Conservation (phyloP, 2,888 invertebrate genomes). For the Psylliodes chrysocephalus region DNA sequence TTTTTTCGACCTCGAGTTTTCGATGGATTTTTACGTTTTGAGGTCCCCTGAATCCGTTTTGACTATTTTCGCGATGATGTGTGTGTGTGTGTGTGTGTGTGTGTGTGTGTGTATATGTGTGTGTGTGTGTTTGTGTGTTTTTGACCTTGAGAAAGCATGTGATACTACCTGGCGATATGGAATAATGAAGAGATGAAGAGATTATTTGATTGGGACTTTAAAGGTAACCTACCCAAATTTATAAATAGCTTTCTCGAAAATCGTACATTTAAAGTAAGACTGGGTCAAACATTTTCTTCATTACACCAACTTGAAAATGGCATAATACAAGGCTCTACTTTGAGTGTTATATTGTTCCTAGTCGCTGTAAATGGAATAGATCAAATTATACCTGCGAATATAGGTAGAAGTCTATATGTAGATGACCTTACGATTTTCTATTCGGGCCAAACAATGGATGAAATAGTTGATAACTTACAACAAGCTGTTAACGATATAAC, state of each 20-base stretch:
- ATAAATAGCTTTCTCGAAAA: slow-evolving; percentile 14
- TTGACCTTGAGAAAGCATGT: slow-evolving; percentile 20
- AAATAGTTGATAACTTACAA: slow-evolving; percentile 10
- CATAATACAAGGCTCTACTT: slow-evolving; percentile 19
- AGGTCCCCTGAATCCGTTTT: no score
- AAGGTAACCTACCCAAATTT: slow-evolving; percentile 30
- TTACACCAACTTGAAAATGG: slow-evolving; percentile 17
- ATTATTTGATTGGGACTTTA: slow-evolving; percentile 33
- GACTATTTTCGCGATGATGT: no score
- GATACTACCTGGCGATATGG: slow-evolving; percentile 35
- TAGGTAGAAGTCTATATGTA: slow-evolving; percentile 8
- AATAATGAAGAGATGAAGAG: slow-evolving; percentile 29
- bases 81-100: no score
- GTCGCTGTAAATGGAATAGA: slow-evolving; percentile 18
- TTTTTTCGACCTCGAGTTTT: no score
- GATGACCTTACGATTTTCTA: slow-evolving; percentile 18
- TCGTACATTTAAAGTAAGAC: no score
- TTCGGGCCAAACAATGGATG: slow-evolving; percentile 6
- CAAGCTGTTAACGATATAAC: background rate
- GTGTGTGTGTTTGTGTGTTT: no score
- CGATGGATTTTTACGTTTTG: no score
- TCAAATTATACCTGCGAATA: background rate
- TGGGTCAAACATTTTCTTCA: background rate
- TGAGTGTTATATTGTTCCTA: slow-evolving; percentile 14
- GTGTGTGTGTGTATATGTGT: no score